These are phyloP conservation scores for Mormyrus hasselquistii DNA, from an alignment of 2,797 vertebrate genomes.

Conservation along the genomic window DNA sequence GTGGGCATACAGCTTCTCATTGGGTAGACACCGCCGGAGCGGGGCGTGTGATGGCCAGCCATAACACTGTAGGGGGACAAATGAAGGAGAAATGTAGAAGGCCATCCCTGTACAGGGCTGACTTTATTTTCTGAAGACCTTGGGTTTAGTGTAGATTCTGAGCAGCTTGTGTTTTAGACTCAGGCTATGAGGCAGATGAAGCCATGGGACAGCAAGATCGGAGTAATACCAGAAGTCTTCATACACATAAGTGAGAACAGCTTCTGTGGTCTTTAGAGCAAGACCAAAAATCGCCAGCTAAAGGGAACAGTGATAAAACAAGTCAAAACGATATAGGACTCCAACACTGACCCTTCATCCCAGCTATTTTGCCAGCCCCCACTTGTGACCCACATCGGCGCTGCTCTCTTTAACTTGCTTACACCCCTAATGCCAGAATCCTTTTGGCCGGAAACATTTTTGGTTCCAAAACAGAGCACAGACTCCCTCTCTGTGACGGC, in stretches of 20 bases:
- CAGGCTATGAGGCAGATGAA: not conserved
- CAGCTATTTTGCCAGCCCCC: not conserved
- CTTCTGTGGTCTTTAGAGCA: not conserved
- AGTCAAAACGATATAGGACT: not conserved
- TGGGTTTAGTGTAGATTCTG: conserved; percentile 2
- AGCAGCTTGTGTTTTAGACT: not conserved
- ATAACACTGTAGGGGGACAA: not conserved
- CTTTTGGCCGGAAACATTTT: not conserved
- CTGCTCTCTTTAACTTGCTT: not conserved
- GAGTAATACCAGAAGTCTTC: not conserved
- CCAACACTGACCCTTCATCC: not conserved
- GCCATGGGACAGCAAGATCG: not conserved
- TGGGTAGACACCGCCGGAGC: not conserved
- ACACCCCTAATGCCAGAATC: not conserved
- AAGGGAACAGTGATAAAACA: not conserved
- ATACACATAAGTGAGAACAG: not conserved
- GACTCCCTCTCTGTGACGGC: not conserved
- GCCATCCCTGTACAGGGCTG: not conserved
- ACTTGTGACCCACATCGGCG: not conserved
- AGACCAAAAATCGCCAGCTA: not conserved
- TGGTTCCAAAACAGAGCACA: not conserved
- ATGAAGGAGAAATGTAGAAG: not conserved
- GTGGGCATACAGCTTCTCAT: not conserved
- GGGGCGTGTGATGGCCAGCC: not conserved
- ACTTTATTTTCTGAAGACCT: not conserved